These are phyloP conservation scores for Cerastis rubricosa DNA, from an alignment of 2,888 invertebrate genomes.

Conservation along the genomic window DNA sequence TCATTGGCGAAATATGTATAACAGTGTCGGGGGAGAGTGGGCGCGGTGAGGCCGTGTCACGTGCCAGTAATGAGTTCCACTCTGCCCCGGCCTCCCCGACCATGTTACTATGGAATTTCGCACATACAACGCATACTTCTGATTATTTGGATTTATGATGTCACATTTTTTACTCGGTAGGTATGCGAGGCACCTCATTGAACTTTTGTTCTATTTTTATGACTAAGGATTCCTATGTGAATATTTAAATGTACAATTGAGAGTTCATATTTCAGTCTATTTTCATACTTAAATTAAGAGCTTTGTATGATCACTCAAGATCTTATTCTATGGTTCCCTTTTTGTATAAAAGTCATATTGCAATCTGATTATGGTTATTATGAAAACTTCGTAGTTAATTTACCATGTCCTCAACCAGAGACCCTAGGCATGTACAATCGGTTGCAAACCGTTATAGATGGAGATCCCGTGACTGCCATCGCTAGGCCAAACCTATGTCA, in stretches of 20 bases:
- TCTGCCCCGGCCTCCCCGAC: slow-evolving; percentile 77
- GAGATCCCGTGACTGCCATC: too few relatives aligned
- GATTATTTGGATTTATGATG: slow-evolving; percentile 87
- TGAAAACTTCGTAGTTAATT: too few relatives aligned
- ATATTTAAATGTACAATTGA: slow-evolving; percentile 22
- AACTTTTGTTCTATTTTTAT: slow-evolving; percentile 32
- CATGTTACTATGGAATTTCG: slow-evolving; percentile 86
- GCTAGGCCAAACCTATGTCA: too few relatives aligned
- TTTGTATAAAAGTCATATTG: not conserved
- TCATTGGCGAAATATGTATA: slow-evolving; percentile 89
- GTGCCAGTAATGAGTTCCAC: slow-evolving; percentile 89
- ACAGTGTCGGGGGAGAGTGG: slow-evolving; percentile 79
- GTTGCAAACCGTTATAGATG: not conserved
- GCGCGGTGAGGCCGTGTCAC: slow-evolving; percentile 86
- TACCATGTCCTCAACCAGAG: not conserved
- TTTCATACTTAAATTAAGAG: not conserved
- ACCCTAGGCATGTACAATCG: not conserved
- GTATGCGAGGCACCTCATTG: slow-evolving; percentile 43
- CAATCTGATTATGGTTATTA: not conserved
- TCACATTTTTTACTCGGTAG: slow-evolving; percentile 66
- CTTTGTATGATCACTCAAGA: not conserved
- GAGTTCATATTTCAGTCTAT: not conserved
- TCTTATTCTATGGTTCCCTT: not conserved
- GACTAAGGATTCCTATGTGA: not conserved
- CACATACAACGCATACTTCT: slow-evolving; percentile 85